Conservation (phyloP, 2,888 invertebrate genomes). For the Acronicta leporina region DNA sequence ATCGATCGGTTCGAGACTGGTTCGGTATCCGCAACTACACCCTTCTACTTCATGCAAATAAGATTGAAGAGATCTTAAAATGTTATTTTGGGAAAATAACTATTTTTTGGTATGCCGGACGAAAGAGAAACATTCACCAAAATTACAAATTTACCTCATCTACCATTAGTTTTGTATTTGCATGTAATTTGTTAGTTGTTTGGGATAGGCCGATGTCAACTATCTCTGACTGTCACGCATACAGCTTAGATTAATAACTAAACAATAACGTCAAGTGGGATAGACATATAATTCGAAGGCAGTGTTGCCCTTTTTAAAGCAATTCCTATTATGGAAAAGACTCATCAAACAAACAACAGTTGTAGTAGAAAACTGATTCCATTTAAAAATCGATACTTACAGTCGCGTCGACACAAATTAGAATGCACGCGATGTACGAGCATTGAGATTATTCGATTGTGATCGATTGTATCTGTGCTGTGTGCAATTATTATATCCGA, state of each 20-base stretch:
- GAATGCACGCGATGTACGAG: slow-evolving; percentile 33
- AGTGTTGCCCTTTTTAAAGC: no score
- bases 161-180: slow-evolving; percentile 25
- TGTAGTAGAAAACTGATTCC: no score
- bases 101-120: no score
- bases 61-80: no score
- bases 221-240: slow-evolving; percentile 41
- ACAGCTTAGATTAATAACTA: slow-evolving; percentile 31
- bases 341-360: no score
- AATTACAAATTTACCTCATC: slow-evolving; percentile 27
- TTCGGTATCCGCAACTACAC: no score
- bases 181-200: slow-evolving; percentile 38
- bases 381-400: not conserved
- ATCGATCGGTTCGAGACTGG: no score
- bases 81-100: no score
- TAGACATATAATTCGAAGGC: no score
- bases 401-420: slow-evolving; percentile 31
- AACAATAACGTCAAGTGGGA: no score
- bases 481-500: not conserved
- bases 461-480: slow-evolving; percentile 24
- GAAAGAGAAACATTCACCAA: not conserved
- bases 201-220: slow-evolving; percentile 51
- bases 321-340: no score
- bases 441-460: slow-evolving; percentile 48
- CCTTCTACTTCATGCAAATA: no score